Evolutionary conservation across 1,140 invertebrate species (phyloP).

Genomic region (Drosophila seguyi): DNA sequence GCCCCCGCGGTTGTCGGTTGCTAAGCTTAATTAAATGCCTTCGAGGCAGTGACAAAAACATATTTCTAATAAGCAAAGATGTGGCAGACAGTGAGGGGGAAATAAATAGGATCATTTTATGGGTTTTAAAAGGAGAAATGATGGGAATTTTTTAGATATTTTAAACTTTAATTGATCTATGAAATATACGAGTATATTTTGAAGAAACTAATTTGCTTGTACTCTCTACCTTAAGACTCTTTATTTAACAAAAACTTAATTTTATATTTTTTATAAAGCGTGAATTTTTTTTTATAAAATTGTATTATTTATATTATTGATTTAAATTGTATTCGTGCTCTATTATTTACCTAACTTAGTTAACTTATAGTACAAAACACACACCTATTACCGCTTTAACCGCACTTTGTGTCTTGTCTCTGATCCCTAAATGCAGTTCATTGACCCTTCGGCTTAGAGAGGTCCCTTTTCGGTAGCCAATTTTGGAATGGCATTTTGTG

Average conservation of each 20-base stretch:
- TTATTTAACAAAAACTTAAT: too few species aligned
- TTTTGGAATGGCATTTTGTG: conserved; percentile 66
- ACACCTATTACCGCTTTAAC: conserved; percentile 5
- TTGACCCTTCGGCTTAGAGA: conserved; percentile 53
- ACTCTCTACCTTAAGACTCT: too few species aligned
- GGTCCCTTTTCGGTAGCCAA: conserved; percentile 42
- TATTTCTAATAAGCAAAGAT: conserved; percentile 28
- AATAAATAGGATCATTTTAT: background rate
- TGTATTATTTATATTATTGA: too few species aligned
- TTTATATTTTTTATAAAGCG: too few species aligned
- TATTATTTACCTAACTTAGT: background rate
- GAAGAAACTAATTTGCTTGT: background rate
- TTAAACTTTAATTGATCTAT: background rate
- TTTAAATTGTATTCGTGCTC: background rate
- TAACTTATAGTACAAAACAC: background rate
- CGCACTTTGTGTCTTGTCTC: conserved; percentile 1
- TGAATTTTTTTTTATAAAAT: too few species aligned
- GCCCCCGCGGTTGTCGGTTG: conserved; percentile 22
- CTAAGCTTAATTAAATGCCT: conserved; percentile 72
- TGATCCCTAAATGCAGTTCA: conserved; percentile 29
- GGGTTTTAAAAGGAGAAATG: background rate
- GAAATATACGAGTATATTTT: background rate
- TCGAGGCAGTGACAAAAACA: conserved; percentile 54
- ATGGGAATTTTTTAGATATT: background rate
- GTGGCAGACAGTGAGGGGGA: background rate